Base-by-base conservation (phyloP, 1,140 invertebrate genomes). In the Cephus cinctus region DNA sequence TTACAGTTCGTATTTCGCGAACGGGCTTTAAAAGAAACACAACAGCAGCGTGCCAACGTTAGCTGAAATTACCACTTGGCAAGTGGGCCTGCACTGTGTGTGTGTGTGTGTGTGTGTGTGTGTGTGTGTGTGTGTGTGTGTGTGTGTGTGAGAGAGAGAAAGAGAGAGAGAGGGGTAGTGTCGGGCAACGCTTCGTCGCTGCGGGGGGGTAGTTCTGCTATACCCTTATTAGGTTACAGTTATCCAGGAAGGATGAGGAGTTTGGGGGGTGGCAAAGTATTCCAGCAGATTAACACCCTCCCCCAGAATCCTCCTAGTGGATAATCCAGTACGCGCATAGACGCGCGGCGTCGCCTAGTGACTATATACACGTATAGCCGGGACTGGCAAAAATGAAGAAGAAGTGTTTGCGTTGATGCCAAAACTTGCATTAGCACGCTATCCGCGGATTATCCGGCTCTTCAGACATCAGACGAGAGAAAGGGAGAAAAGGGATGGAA, bases 201-300 rank as follows among this genome's bases (percentile, higher is more conserved):
- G 39, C 25, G 22, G 20, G 34, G 36, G 31, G 45, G 36, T 42
- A 47, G 43, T 49, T 52, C 45, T 47, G 52, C 52, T 45, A n/a
- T 27, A 38, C 52, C 47, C 62, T 71, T 70, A 71, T 71, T 69
- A 69, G 66, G 63, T 69, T 71, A 69, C 57, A 67, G 63, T 67
- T 63, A 64, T 61, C 54, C 58, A 57, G 46, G 50, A 52, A 36
- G 46, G 57, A 53, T 40, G 40, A 55, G 44, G 53, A 51, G 55
- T 48, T 43, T 58, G 34, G 49, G 31, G 54, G 43, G 30, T 16
- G 32, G 44, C 50, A 57, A 71, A 68, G 65, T 69, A 64, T 63
- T 67, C 58, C 52, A 63, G 27, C 52, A 67, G 62, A 71, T 71
- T 67, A 73, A 69, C 67, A 59, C 52, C 54, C 54, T 56, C 47